phyloP scores from a whole-genome alignment of 64 coral and sea anemone species.

The Montipora foliosa region DNA sequence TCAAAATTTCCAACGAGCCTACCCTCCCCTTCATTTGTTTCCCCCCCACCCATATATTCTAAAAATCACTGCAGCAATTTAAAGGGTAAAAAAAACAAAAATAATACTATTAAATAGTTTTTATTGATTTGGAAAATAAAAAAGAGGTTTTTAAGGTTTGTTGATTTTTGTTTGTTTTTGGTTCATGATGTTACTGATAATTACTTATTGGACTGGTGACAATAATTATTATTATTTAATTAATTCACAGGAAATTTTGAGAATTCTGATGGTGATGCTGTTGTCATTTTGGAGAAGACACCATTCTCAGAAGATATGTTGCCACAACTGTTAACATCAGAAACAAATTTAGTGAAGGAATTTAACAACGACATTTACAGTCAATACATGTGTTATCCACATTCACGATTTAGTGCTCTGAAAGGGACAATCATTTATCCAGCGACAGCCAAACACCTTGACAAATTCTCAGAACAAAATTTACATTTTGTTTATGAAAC shows the following conservation, averaged over 20 bases:
- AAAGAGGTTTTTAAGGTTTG: too few species aligned
- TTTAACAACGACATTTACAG: slow-evolving; percentile 95
- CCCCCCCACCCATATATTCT: too few species aligned
- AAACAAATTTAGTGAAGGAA: slow-evolving; percentile 71
- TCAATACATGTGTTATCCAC: slow-evolving; percentile 79
- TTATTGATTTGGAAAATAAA: too few species aligned
- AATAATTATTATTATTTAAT: too few species aligned
- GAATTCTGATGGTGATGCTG: slow-evolving; percentile 79
- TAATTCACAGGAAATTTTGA: slow-evolving; percentile 84
- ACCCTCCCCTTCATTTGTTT: too few species aligned
- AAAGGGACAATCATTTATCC: slow-evolving; percentile 95
- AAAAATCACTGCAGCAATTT: too few species aligned
- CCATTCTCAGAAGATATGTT: slow-evolving; percentile 81
- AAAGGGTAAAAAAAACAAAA: too few species aligned
- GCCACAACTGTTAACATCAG: slow-evolving; percentile 67
- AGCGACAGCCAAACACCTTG: slow-evolving; percentile 86
- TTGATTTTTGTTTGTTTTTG: too few species aligned
- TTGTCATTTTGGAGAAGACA: slow-evolving; percentile 96
- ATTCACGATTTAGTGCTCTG: slow-evolving; percentile 72
- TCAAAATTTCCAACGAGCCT: too few species aligned
- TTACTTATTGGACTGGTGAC: too few species aligned
- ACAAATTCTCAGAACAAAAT: slow-evolving; percentile 82
- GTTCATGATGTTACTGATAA: too few species aligned
- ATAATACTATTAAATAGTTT: too few species aligned
- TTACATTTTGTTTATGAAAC: slow-evolving; percentile 82